phyloP scores from a whole-genome alignment of 1,140 invertebrate genomes.

The Lucilia cuprina region DNA sequence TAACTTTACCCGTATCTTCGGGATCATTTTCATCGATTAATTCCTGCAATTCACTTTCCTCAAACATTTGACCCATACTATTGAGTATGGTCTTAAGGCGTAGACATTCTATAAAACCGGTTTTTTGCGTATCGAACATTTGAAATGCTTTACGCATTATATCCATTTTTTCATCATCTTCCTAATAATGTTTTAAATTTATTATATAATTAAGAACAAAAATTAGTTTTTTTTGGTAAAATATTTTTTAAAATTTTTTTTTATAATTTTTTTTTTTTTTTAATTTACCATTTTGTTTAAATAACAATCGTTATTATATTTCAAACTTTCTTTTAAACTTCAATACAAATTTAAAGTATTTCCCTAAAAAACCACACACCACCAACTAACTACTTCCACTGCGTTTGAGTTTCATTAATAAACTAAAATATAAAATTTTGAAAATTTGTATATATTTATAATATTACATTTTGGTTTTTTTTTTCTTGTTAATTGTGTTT shows the following conservation, averaged over 20 bases:
- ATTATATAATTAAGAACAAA: neutral
- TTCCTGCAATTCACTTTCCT: conserved; percentile 83
- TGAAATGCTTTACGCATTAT: conserved; percentile 92
- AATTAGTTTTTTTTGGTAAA: neutral
- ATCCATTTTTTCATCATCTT: conserved; percentile 80
- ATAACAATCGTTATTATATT: too few species aligned
- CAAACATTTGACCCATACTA: conserved; percentile 91
- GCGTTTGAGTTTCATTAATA: conserved; percentile 38
- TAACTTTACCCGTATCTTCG: conserved; percentile 87
- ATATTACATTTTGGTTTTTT: conserved; percentile 20
- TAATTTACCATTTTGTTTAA: conserved; percentile 25
- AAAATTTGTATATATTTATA: conserved; percentile 42
- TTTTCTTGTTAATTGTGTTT: neutral
- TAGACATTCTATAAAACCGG: conserved; percentile 86
- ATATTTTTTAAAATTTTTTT: conserved; percentile 3
- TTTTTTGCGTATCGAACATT: conserved; percentile 92
- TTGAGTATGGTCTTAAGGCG: conserved; percentile 92
- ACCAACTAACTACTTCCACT: conserved; percentile 33
- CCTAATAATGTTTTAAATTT: conserved; percentile 42
- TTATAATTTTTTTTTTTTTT: neutral
- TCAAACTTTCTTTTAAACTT: too few species aligned
- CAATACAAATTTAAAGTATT: neutral
- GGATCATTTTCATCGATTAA: conserved; percentile 86
- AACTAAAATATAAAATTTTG: conserved; percentile 40
- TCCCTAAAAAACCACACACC: neutral